Evolutionary conservation across 2,888 invertebrate genomes (phyloP).

Genomic region (Byasa hedistus): DNA sequence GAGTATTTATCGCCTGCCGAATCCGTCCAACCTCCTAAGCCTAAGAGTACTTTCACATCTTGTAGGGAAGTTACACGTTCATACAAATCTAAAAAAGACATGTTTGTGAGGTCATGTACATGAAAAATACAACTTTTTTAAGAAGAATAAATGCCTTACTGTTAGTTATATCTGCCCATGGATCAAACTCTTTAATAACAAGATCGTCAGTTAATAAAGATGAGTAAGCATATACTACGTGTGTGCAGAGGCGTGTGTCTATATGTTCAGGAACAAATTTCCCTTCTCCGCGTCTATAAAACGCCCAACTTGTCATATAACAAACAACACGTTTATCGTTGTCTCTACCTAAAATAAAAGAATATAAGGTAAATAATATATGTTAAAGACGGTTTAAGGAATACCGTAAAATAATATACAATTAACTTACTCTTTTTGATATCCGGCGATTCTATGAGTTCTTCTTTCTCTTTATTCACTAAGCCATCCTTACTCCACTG

Average conservation of each 20-base stretch:
- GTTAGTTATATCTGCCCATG: conserved; percentile 93
- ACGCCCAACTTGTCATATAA: conserved; percentile 94
- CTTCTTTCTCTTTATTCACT: conserved; percentile 43
- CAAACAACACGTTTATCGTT: conserved; percentile 84
- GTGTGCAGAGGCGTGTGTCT: conserved; percentile 90
- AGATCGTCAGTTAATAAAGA: conserved; percentile 90
- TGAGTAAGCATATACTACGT: conserved; percentile 94
- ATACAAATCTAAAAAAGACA: conserved; percentile 84
- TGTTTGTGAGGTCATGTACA: neutral
- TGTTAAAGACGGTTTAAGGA: neutral
- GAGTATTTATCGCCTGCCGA: conserved; percentile 94
- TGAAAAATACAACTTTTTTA: neutral
- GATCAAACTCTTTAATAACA: conserved; percentile 89
- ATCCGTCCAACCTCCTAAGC: conserved; percentile 97
- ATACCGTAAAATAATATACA: neutral
- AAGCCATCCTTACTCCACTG: conserved; percentile 39
- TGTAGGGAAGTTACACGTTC: conserved; percentile 85
- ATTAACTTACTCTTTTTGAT: conserved; percentile 53
- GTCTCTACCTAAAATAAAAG: conserved; percentile 50
- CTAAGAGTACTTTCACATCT: conserved; percentile 85
- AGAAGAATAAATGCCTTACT: conserved; percentile 76
- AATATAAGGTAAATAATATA: neutral
- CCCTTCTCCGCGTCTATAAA: conserved; percentile 89
- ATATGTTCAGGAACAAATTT: conserved; percentile 93
- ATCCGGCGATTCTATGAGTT: conserved; percentile 42